phyloP scores from a whole-genome alignment of 2,797 vertebrate genomes.

The Scarus forsteni region DNA sequence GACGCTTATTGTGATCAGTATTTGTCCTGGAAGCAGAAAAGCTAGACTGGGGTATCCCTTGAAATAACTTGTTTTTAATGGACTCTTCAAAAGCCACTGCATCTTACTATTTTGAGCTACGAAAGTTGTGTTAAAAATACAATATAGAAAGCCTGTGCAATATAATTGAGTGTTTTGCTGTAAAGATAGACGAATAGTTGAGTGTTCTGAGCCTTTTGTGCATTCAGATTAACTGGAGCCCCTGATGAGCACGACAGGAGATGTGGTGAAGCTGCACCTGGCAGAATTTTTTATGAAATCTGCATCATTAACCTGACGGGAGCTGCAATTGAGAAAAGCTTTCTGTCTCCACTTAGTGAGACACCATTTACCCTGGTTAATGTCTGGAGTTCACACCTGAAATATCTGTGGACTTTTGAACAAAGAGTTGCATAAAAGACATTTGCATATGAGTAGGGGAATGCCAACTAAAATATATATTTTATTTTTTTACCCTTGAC shows the following conservation, averaged over 20 bases:
- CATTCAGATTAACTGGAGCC: not conserved
- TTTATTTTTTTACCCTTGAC: too few relatives aligned
- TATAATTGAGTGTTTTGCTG: not conserved
- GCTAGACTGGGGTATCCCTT: too few relatives aligned
- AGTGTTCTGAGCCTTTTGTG: not conserved
- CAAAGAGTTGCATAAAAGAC: not conserved
- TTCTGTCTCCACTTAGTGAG: not conserved
- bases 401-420: not conserved
- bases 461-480: too few relatives aligned
- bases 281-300: slow-evolving; percentile 7
- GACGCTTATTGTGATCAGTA: too few relatives aligned
- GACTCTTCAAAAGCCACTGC: too few relatives aligned
- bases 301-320: slow-evolving; percentile 10
- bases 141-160: not conserved
- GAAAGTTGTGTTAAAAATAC: not conserved
- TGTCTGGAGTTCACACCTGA: not conserved
- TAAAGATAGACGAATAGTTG: not conserved
- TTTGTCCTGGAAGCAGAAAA: too few relatives aligned
- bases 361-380: not conserved
- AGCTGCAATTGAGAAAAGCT: slow-evolving; percentile 8
- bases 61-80: too few relatives aligned
- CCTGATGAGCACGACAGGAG: slow-evolving; percentile 1
- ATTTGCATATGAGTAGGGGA: not conserved
- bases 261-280: not conserved
- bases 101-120: not conserved